These are phyloP conservation scores for Marisa cornuarietis DNA, from an alignment of 1,140 invertebrate genomes.

Conservation along the genomic window DNA sequence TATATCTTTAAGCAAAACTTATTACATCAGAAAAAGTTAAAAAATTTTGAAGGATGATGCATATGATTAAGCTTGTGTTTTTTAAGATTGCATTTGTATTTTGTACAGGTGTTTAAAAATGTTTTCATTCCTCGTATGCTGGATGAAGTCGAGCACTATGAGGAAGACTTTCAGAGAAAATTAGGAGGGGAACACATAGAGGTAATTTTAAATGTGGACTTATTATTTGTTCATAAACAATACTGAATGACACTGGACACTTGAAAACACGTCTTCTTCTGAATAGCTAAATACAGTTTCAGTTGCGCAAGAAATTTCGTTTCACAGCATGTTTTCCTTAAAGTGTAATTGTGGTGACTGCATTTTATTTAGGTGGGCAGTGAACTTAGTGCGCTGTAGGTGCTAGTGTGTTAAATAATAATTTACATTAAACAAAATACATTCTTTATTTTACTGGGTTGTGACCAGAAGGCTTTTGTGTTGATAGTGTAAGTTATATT, in stretches of 20 bases:
- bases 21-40: too few relatives aligned
- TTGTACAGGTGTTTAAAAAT: constrained; percentile 86
- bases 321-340: too few relatives aligned
- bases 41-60: neutral
- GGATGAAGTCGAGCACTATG: constrained; percentile 90
- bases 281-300: neutral
- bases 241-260: too few relatives aligned
- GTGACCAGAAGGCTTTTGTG: too few relatives aligned
- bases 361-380: too few relatives aligned
- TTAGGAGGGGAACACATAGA: constrained; percentile 73
- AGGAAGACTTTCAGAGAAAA: constrained; percentile 74
- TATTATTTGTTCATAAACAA: neutral
- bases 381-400: neutral
- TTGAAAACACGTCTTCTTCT: neutral
- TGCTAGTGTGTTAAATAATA: too few relatives aligned
- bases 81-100: neutral
- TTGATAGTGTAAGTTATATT: too few relatives aligned
- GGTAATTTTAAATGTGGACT: constrained; percentile 45
- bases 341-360: neutral
- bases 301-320: neutral
- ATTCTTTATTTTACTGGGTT: too few relatives aligned
- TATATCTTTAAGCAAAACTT: neutral
- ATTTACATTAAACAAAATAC: too few relatives aligned
- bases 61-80: neutral
- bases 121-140: constrained; percentile 93